phyloP scores from a whole-genome alignment of 2,797 vertebrate species.

The Ataeniobius toweri region DNA sequence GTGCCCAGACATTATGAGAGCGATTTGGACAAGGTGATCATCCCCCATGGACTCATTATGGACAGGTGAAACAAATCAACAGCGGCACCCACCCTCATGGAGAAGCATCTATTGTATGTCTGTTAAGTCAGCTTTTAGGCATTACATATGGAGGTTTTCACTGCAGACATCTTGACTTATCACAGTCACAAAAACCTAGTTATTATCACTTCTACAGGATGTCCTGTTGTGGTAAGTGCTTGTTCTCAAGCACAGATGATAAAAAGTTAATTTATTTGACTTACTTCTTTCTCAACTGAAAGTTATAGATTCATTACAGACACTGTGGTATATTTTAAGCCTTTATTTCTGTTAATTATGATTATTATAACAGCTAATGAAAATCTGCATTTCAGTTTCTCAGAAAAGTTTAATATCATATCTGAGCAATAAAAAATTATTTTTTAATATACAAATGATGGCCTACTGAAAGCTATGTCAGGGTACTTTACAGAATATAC shows the following conservation, averaged over 20 bases:
- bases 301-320: too few relatives aligned
- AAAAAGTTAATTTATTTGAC: too few relatives aligned
- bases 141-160: background rate
- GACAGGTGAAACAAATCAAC: constrained; percentile 76
- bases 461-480: background rate
- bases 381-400: background rate
- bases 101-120: background rate
- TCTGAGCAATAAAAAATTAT: too few relatives aligned
- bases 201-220: background rate
- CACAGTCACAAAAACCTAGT: background rate
- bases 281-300: too few relatives aligned
- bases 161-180: background rate
- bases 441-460: background rate
- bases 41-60: constrained; percentile 87
- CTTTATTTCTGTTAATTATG: background rate
- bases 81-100: background rate
- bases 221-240: background rate
- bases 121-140: constrained; percentile 5
- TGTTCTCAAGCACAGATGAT: background rate
- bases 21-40: constrained; percentile 84
- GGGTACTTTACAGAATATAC: background rate
- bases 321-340: too few relatives aligned
- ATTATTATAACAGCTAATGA: background rate
- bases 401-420: too few relatives aligned
- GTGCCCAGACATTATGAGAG: constrained; percentile 85